Base-by-base conservation (phyloP, 2,888 invertebrate species). In the Chironomus riparius region DNA sequence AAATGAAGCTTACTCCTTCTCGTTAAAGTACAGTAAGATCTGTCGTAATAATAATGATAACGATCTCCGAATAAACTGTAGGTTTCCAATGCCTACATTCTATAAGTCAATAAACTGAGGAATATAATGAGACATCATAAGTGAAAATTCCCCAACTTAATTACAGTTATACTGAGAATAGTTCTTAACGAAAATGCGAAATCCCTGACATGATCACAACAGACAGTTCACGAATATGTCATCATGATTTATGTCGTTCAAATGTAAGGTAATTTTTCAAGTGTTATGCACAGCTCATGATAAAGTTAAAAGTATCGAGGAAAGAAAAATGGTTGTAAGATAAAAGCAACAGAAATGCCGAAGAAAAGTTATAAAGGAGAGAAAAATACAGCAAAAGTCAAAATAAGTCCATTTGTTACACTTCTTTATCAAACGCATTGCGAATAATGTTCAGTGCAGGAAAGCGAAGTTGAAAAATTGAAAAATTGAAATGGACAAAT, bases 341-440 rank as follows among this genome's bases (percentile, higher is more conserved):
- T 18, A 56, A 56, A 56, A 18, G 15, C 56, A 56, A 56, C 38
- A 56, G 18, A 56, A 56, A 5, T n/a, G 5, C 56, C 50, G 50
- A 50, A 56, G 3, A 50, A 50, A 50, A 6, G 28, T 28, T 28
- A 38, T 38, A 38, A 38, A 38, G 10, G 38, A 38, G 38, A 38
- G 10, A 38, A 38, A 38, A 38, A 38, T 38, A 56, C 56, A 56
- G 56, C 56, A 56, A 56, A 56, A 56, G 56, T 56, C 56, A 56
- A 56, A 56, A 56, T 21, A 65, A 65, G 70, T 70, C 70, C 70
- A 70, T 70, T 50, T 70, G 48, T 47, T 47, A 70, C 47, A 69
- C 69, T 15, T 70, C 48, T 47, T 56, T 56, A 56, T 56, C 56
- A 56, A 56, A 56, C 56, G 56, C 56, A 56, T 5, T 56, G 15